phyloP scores from a whole-genome alignment of 2,888 invertebrate genomes.

The Nephrotoma flavescens region DNA sequence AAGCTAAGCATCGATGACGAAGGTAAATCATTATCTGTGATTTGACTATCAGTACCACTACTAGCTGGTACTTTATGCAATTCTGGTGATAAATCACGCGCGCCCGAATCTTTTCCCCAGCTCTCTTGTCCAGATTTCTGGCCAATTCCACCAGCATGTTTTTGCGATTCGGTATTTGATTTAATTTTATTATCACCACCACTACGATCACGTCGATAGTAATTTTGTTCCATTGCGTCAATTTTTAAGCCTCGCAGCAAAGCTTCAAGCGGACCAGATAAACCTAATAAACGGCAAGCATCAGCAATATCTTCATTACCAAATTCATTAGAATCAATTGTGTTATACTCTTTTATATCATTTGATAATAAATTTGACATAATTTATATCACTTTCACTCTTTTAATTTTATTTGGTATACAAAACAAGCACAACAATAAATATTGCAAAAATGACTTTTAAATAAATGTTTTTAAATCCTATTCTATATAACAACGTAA shows the following conservation, averaged over 20 bases:
- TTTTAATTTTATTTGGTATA: neutral
- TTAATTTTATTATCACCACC: neutral
- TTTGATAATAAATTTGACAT: neutral
- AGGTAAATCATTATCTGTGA: constrained; percentile 5
- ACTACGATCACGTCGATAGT: neutral
- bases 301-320: constrained; percentile 9
- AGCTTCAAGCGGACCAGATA: constrained; percentile 8
- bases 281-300: constrained; percentile 7
- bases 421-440: neutral
- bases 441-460: neutral
- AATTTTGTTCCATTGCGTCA: neutral
- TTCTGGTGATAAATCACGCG: constrained; percentile 10
- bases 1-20: constrained; percentile 9
- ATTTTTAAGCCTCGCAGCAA: constrained; percentile 7
- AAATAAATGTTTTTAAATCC: neutral
- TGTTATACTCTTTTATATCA: constrained; percentile 1
- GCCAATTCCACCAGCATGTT: neutral
- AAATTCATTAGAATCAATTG: constrained; percentile 1
- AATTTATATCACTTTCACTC: neutral
- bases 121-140: constrained; percentile 9
- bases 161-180: neutral
- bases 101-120: constrained; percentile 10
- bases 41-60: constrained; percentile 7
- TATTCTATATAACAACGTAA: neutral
- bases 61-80: constrained; percentile 1